A percentile compares a stretch with the other conserved stretches of the same genome.
Conservation (phyloP, 1,140 invertebrate species). For the Matsumurasca onukii region DNA sequence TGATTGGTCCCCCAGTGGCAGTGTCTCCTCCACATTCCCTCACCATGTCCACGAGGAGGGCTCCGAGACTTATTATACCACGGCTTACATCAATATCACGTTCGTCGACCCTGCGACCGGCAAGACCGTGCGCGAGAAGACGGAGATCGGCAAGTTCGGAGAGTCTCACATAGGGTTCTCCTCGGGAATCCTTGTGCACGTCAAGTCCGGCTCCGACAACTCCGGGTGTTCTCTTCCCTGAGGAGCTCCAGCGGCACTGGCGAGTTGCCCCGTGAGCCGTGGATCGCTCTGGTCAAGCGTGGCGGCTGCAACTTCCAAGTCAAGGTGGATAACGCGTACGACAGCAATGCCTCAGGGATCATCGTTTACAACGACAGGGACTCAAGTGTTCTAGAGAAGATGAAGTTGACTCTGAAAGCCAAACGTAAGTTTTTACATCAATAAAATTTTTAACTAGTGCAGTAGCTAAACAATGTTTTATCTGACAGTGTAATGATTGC, state of each 20-base stretch:
- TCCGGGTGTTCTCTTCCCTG: constrained; percentile 62
- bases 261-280: constrained; percentile 56
- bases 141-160: constrained; percentile 68
- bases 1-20: constrained; percentile 17
- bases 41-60: constrained; percentile 31
- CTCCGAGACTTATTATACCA: constrained; percentile 43
- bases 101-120: constrained; percentile 44
- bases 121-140: constrained; percentile 42
- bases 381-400: constrained; percentile 63
- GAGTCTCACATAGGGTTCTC: constrained; percentile 61
- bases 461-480: no score
- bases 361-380: constrained; percentile 74
- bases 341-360: constrained; percentile 67
- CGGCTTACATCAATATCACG: constrained; percentile 47
- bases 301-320: constrained; percentile 74
- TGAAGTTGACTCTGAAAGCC: constrained; percentile 57
- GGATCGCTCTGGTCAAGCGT: constrained; percentile 73
- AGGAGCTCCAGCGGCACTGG: constrained; percentile 29
- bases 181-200: constrained; percentile 59
- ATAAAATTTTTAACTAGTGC: no score
- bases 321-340: constrained; percentile 71
- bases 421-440: constrained; percentile 32
- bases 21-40: not conserved
- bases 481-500: no score
- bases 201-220: constrained; percentile 58